Evolutionary conservation across 2,888 invertebrate genomes (phyloP).

Genomic region (Thereva unica): DNA sequence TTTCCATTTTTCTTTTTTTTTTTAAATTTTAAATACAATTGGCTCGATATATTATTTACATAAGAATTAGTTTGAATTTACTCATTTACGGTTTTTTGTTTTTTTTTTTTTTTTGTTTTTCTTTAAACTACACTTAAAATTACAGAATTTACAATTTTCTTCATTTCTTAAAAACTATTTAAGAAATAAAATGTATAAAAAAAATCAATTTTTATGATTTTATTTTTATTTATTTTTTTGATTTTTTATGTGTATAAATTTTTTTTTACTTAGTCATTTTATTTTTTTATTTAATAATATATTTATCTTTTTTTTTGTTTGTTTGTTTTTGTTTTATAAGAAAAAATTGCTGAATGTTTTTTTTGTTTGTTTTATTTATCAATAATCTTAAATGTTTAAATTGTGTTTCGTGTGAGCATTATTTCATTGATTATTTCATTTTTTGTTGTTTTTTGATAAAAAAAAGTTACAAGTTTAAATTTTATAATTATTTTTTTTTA

Average conservation of each 20-base stretch:
- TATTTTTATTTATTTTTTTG: neutral
- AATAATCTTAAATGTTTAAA: too few relatives aligned
- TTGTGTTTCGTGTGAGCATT: too few relatives aligned
- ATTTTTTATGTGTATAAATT: neutral
- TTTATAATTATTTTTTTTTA: too few relatives aligned
- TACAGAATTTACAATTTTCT: constrained; percentile 21
- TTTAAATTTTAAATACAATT: constrained; percentile 26
- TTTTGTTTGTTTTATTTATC: too few relatives aligned
- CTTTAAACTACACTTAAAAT: constrained; percentile 8
- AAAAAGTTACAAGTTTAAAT: too few relatives aligned
- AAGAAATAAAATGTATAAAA: neutral
- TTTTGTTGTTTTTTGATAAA: too few relatives aligned
- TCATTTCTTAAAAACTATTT: constrained; percentile 1
- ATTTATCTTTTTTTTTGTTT: too few relatives aligned
- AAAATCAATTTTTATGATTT: neutral
- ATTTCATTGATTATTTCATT: too few relatives aligned
- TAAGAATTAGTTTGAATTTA: constrained; percentile 14
- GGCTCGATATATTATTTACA: constrained; percentile 33
- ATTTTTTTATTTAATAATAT: neutral
- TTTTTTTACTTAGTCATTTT: neutral
- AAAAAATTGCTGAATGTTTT: too few relatives aligned
- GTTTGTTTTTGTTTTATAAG: too few relatives aligned
- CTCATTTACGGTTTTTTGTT: neutral
- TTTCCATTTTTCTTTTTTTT: constrained; percentile 21
- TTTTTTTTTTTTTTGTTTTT: neutral